Percentiles rank a stretch among this genome's conserved stretches.
These are phyloP conservation scores for Lemur catta DNA, from an alignment of 2,797 vertebrate species.

Conservation along the genomic window DNA sequence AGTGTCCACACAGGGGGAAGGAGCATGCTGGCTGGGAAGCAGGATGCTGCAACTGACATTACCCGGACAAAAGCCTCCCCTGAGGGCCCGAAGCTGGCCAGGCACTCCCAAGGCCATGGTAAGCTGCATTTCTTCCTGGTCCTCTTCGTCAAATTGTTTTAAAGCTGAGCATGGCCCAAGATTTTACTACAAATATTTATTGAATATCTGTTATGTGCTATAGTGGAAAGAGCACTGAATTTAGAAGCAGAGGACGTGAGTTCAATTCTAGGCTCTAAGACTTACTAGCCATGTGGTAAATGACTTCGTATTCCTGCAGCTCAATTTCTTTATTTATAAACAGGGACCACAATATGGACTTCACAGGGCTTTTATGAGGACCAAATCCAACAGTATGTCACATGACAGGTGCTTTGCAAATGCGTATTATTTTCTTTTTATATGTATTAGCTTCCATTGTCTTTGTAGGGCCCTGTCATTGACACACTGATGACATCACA, in stretches of 20 bases:
- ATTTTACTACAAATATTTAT: background rate
- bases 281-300: background rate
- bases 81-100: constrained; percentile 85
- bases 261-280: background rate
- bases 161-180: background rate
- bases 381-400: background rate
- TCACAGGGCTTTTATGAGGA: background rate
- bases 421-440: background rate
- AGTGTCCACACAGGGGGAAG: constrained; percentile 81
- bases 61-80: constrained; percentile 83
- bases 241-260: background rate
- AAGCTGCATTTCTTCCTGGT: constrained; percentile 76
- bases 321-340: background rate
- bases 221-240: background rate
- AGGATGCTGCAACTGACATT: constrained; percentile 81
- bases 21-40: constrained; percentile 76
- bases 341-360: background rate
- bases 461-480: background rate
- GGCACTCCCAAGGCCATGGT: constrained; percentile 85
- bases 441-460: background rate
- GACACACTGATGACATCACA: background rate
- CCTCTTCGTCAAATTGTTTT: background rate
- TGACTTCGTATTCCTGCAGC: background rate
- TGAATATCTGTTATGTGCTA: no score
- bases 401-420: background rate